Percentiles rank a stretch among this genome's conserved stretches.
Evolutionary conservation across 2,888 invertebrate genomes (phyloP).

Genomic region (Sepioteuthis lessoniana): DNA sequence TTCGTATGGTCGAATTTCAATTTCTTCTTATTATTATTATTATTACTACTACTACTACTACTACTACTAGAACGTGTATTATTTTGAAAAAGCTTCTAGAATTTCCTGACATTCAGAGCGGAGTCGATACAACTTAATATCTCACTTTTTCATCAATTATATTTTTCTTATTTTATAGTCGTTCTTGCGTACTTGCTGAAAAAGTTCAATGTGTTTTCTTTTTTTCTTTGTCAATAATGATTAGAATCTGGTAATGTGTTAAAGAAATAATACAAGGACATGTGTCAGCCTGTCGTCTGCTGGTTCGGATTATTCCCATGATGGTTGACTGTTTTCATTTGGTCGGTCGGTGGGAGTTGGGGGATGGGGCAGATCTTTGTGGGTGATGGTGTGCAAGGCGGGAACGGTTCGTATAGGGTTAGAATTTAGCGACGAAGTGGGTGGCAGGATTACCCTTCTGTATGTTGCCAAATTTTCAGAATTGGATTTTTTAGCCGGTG

Average conservation of each 20-base stretch:
- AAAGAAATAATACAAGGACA: background rate
- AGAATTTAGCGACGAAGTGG: background rate
- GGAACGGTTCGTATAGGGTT: background rate
- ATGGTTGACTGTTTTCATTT: background rate
- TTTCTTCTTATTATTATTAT: no score
- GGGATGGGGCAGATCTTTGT: no score
- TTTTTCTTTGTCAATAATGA: background rate
- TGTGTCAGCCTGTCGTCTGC: background rate
- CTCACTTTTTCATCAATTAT: background rate
- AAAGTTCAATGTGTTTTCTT: background rate
- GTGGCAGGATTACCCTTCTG: background rate
- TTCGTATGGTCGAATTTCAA: no score
- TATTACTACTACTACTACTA: no score
- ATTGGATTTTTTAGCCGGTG: background rate
- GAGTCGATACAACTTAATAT: no score
- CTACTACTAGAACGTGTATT: no score
- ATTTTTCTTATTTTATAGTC: background rate
- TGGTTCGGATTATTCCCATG: background rate
- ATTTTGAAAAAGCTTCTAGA: no score
- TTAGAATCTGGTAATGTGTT: background rate
- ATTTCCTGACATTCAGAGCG: no score
- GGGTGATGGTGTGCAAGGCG: background rate
- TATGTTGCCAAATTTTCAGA: background rate
- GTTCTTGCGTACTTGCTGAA: background rate
- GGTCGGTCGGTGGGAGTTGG: no score